Evolutionary conservation across 2,888 invertebrate genomes (phyloP).

Genomic region (Epinotia ramella): DNA sequence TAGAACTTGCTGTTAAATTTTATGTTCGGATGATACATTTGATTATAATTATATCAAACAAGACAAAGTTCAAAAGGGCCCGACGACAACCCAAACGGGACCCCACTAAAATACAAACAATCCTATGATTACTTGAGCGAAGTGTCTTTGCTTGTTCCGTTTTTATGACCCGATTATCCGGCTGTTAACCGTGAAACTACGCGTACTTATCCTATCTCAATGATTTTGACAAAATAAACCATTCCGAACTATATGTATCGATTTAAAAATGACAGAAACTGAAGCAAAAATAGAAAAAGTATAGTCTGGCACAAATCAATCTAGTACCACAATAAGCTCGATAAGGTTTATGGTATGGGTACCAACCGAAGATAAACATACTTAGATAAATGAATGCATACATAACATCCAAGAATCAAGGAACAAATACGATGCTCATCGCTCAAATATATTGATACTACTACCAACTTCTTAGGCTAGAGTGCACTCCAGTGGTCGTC

Average conservation of each 20-base stretch:
- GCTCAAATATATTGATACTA: too few species aligned
- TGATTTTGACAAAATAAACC: background rate
- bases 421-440: too few species aligned
- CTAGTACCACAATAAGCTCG: too few species aligned
- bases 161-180: slow-evolving; percentile 5
- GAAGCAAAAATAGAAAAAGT: background rate
- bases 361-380: too few species aligned
- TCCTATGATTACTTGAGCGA: slow-evolving; percentile 6
- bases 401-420: too few species aligned
- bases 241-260: background rate
- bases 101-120: slow-evolving; percentile 11
- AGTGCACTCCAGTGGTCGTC: too few species aligned
- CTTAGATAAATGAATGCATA: too few species aligned
- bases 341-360: too few species aligned
- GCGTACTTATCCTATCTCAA: background rate
- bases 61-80: background rate
- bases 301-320: too few species aligned
- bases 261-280: background rate
- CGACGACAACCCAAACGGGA: background rate
- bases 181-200: background rate
- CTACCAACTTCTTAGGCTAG: too few species aligned
- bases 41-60: background rate
- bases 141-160: background rate
- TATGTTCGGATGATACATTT: background rate
- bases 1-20: background rate